Conservation (phyloP, 2,797 vertebrate genomes). For the Manis pentadactyla region DNA sequence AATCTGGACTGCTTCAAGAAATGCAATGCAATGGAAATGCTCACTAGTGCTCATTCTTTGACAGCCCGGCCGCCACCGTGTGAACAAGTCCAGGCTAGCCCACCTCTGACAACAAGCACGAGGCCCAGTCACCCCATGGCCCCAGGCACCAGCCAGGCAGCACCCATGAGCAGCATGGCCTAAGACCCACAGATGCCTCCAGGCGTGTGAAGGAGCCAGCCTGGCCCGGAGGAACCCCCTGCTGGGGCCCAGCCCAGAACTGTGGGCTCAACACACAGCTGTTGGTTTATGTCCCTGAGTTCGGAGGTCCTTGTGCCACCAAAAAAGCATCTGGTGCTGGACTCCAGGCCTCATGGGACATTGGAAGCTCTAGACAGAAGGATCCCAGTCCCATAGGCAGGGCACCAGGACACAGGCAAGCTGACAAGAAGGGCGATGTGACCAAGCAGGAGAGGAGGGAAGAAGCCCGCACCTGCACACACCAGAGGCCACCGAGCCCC, state of each 20-base stretch:
- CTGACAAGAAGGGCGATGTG: neutral
- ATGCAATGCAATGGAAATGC: rapidly evolving
- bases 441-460: neutral
- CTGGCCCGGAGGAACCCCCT: neutral
- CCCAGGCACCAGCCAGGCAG: neutral
- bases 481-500: rapidly evolving
- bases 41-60: neutral
- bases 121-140: neutral
- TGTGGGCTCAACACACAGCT: rapidly evolving
- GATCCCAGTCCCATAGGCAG: neutral
- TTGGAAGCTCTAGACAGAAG: neutral
- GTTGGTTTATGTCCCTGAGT: neutral
- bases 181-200: neutral
- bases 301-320: neutral
- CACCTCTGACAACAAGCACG: rapidly evolving
- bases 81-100: neutral
- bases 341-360: rapidly evolving
- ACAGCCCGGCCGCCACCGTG: neutral
- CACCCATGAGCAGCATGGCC: neutral
- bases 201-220: neutral
- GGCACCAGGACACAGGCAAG: neutral
- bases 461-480: rapidly evolving
- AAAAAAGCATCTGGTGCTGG: rapidly evolving
- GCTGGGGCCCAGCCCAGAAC: neutral
- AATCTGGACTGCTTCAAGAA: neutral